phyloP scores from a whole-genome alignment of 2,888 invertebrate species.

The Liposcelis brunnea region DNA sequence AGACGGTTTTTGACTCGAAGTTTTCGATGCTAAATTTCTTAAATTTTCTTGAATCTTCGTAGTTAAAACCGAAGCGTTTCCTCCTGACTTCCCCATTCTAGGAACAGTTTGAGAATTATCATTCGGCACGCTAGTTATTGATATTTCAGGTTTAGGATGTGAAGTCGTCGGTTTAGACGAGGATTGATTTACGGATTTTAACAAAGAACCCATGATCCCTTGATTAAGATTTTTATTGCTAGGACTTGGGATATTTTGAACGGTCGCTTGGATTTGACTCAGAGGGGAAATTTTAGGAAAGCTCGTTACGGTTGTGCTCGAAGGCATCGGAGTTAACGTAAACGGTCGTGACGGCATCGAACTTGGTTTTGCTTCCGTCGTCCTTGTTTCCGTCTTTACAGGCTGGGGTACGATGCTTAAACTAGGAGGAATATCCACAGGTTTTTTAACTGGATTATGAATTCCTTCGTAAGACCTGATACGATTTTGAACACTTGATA shows the following conservation, averaged over 20 bases:
- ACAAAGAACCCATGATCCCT: too few relatives aligned
- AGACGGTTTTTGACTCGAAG: background rate
- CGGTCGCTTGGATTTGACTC: background rate
- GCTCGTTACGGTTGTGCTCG: background rate
- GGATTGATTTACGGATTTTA: too few relatives aligned
- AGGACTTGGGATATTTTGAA: background rate
- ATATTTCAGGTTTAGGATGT: constrained; percentile 4
- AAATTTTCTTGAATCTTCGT: constrained; percentile 2
- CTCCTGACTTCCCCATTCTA: too few relatives aligned
- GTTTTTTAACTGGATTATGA: background rate
- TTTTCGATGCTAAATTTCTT: background rate
- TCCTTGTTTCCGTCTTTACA: too few relatives aligned
- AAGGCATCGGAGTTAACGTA: constrained; percentile 1
- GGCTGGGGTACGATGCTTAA: too few relatives aligned
- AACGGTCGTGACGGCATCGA: background rate
- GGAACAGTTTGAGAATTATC: too few relatives aligned
- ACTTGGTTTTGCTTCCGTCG: too few relatives aligned
- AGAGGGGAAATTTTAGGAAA: background rate
- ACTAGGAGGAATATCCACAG: too few relatives aligned
- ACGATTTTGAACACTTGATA: constrained; percentile 62
- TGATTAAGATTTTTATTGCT: background rate
- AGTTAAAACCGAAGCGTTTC: background rate
- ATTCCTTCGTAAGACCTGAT: constrained; percentile 22
- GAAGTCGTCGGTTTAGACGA: background rate
- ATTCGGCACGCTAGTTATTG: background rate